These are phyloP conservation scores for Sebastes kiyomatsui DNA, from an alignment of 2,797 vertebrate species.

Conservation along the genomic window DNA sequence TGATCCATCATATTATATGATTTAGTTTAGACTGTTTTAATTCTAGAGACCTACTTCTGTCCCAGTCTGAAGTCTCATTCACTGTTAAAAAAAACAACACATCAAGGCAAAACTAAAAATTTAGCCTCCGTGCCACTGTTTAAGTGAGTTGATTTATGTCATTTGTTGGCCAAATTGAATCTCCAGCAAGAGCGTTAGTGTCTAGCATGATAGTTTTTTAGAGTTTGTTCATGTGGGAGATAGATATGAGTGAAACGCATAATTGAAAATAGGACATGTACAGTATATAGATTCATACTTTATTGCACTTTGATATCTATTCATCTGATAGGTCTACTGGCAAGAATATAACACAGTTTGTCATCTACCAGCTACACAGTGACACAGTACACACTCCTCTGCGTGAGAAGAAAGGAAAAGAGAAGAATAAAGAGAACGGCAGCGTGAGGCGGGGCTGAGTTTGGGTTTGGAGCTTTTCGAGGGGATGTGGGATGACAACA, in stretches of 20 bases:
- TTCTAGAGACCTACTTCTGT: background rate
- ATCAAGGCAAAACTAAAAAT: background rate
- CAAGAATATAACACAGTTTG: background rate
- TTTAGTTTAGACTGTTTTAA: conserved; percentile 20
- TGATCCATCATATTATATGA: background rate
- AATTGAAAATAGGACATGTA: background rate
- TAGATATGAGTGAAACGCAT: background rate
- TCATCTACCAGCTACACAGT: background rate
- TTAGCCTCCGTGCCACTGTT: background rate
- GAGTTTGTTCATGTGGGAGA: background rate
- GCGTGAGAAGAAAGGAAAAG: conserved; percentile 36
- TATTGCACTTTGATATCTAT: background rate
- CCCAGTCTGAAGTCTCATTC: background rate
- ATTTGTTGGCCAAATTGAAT: background rate
- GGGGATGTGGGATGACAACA: conserved; percentile 64
- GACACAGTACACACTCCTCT: conserved; percentile 38
- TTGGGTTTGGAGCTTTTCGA: conserved; percentile 58
- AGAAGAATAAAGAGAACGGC: conserved; percentile 1
- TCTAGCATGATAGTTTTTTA: too few relatives aligned
- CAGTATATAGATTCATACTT: background rate
- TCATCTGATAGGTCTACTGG: background rate
- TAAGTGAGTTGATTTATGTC: background rate
- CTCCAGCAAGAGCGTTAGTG: background rate
- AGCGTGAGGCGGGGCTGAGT: conserved; percentile 10
- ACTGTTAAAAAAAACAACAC: background rate